Evolutionary conservation across 2,888 invertebrate species (phyloP).

Genomic region (Volucella bombylans): DNA sequence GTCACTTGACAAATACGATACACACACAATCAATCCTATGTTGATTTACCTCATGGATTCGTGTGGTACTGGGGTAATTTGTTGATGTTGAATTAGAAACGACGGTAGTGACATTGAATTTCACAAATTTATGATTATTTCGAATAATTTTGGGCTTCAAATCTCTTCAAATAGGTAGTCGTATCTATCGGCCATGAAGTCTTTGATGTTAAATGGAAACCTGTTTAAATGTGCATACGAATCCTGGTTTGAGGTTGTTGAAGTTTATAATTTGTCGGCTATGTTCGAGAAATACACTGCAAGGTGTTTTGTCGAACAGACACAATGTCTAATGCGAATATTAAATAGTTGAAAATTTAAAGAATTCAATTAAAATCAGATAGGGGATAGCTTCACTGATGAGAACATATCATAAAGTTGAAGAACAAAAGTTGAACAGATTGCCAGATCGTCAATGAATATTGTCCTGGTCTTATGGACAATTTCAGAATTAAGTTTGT

Average conservation of each 20-base stretch:
- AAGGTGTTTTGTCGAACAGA: too few species aligned
- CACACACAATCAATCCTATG: constrained; percentile 7
- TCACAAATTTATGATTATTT: constrained; percentile 4
- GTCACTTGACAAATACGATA: constrained; percentile 31
- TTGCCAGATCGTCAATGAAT: too few species aligned
- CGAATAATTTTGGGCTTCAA: constrained; percentile 19
- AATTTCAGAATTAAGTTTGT: too few species aligned
- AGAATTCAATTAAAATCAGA: too few species aligned
- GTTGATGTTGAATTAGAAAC: constrained; percentile 13
- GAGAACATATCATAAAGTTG: too few species aligned
- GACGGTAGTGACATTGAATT: constrained; percentile 33
- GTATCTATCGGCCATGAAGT: constrained; percentile 9
- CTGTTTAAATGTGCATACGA: constrained; percentile 6
- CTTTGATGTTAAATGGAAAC: constrained; percentile 33
- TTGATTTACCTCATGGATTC: constrained; percentile 26
- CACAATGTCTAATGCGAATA: too few species aligned
- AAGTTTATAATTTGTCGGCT: too few species aligned
- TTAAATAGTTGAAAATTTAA: too few species aligned
- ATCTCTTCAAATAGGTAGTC: neutral
- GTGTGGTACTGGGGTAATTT: neutral
- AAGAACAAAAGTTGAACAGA: too few species aligned
- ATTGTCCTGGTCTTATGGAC: too few species aligned
- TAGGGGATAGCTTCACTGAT: too few species aligned
- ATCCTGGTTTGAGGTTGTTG: constrained; percentile 18
- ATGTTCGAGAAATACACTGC: too few species aligned